A percentile compares a stretch with the other conserved stretches of the same genome.
Evolutionary conservation across 2,113 vertebrate species (phyloP).

Genomic region (Embiotoca jacksoni): DNA sequence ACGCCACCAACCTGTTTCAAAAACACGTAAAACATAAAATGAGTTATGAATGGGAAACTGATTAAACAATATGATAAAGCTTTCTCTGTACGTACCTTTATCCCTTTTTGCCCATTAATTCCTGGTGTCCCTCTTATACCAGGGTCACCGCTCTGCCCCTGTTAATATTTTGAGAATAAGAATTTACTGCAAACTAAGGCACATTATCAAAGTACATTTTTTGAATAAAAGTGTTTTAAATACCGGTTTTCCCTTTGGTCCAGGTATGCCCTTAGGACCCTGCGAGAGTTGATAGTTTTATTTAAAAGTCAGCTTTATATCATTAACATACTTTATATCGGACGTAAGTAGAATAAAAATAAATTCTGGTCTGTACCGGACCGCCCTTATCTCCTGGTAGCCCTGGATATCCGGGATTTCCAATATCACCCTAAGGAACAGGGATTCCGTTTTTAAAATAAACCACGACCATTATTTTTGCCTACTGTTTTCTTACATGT

Average conservation of each 20-base stretch:
- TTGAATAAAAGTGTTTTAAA: slow-evolving; percentile 8
- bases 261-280: slow-evolving; percentile 59
- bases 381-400: slow-evolving; percentile 56
- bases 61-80: not conserved
- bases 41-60: not conserved
- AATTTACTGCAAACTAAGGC: not conserved
- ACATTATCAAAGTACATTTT: not conserved
- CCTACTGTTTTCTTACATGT: not conserved
- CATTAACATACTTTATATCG: not conserved
- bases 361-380: slow-evolving; percentile 31
- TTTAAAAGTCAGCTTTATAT: not conserved
- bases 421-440: slow-evolving; percentile 70
- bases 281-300: slow-evolving; percentile 44
- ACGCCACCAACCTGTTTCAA: not conserved
- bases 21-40: not conserved
- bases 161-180: slow-evolving; percentile 19
- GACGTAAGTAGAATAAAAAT: not conserved
- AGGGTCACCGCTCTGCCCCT: slow-evolving; percentile 69
- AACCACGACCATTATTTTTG: not conserved
- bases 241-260: slow-evolving; percentile 70
- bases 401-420: slow-evolving; percentile 71
- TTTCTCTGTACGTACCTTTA: slow-evolving; percentile 45
- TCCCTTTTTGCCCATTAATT: slow-evolving; percentile 52
- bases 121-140: slow-evolving; percentile 63
- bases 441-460: not conserved